Base-by-base conservation (phyloP, 2,888 invertebrate species). In the Coenonympha glycerion region DNA sequence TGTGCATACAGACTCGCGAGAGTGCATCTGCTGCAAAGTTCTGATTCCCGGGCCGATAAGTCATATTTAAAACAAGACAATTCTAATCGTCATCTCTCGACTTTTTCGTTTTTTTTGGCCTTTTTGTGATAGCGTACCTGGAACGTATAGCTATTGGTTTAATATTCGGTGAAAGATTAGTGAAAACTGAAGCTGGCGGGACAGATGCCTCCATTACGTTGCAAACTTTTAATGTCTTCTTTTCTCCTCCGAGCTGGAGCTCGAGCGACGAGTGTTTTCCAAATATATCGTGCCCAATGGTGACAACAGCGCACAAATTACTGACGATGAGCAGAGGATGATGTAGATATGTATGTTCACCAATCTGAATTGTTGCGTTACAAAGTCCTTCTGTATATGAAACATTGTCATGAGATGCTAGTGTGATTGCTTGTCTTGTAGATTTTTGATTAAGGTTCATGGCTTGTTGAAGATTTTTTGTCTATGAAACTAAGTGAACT, bases 281-380 rank as follows among this genome's bases (percentile, higher is more conserved):
- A n/a, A 49, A 13, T 8, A 53, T 40, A 18, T 49, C 53, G 46
- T 53, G 53, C 1, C 53, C 53, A 13, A 53, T 46, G 2, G 53
- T 53, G 22, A 53, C 18, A 15, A 49, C 53, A n/a, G 49, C 49
- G 36, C 47, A 47, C 1, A 51, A 28, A 11, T 47, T 41, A n/a
- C 39, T 42, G 9, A 49, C 44, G 6, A 49, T 16, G 9, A 50
- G 31, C 9, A 45, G 39, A 13, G 28, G 44, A 8, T 15, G 31
- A 22, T 45, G 26, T 31, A 36, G 15, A 15, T 50, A 50, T 8
- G n/a, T 13, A 28, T 48, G 48, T 4, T 41, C 5, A 9, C 28
- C 6, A 5, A 48, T 31, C 31, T 24, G 24, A 8, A 41, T 13
- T 13, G 24, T 21, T 9, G 33, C 33, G 11, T 19, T 41, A 11